Conservation (phyloP, 2,797 vertebrate species). For the Squalus acanthias region DNA sequence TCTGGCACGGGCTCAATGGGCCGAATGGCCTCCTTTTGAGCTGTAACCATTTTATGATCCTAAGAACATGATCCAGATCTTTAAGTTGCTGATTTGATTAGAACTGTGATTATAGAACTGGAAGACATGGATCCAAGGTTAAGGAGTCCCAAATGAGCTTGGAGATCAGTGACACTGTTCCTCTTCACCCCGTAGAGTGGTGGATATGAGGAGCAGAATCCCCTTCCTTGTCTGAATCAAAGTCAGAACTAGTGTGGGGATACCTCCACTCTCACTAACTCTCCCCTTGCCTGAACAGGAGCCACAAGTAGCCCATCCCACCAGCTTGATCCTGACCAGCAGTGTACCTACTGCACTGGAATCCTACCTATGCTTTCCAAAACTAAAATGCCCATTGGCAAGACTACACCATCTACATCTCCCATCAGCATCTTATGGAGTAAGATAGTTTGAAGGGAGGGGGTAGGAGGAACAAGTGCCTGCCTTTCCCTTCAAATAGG, state of each 20-base stretch:
- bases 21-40: too few relatives aligned
- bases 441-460: background rate
- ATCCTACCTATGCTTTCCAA: background rate
- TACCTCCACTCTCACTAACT: background rate
- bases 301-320: background rate
- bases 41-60: too few relatives aligned
- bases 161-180: background rate
- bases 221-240: background rate
- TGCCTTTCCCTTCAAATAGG: background rate
- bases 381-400: background rate
- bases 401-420: background rate
- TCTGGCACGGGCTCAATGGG: too few relatives aligned
- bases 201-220: background rate
- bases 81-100: background rate
- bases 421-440: background rate
- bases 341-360: background rate
- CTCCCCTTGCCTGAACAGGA: background rate
- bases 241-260: background rate
- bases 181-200: background rate
- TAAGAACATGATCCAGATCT: background rate
- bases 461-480: background rate
- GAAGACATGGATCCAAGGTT: background rate
- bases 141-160: background rate
- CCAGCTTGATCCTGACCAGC: background rate
- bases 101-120: background rate